Percentiles rank a stretch among this genome's conserved stretches.
Evolutionary conservation across 2,888 invertebrate genomes (phyloP).

Genomic region (Drosophila meridionalis): DNA sequence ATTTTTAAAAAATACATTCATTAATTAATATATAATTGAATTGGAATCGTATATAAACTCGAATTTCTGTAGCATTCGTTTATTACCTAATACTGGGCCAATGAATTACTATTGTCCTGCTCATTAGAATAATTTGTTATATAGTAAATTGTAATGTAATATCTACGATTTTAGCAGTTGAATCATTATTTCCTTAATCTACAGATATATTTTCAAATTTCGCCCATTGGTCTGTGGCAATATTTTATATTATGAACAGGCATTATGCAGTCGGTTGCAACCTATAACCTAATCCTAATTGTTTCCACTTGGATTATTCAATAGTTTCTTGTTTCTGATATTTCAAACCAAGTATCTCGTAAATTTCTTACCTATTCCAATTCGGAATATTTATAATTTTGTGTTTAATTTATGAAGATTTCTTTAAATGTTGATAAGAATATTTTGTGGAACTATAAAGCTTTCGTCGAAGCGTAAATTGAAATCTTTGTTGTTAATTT

Average conservation of each 20-base stretch:
- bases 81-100: no score
- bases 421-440: background rate
- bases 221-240: no score
- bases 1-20: no score
- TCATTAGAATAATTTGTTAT: background rate
- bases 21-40: background rate
- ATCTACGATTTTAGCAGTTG: background rate
- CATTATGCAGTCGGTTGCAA: background rate
- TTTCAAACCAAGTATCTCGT: conserved; percentile 23
- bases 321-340: conserved; percentile 5
- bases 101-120: background rate
- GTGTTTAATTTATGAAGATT: conserved; percentile 2
- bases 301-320: background rate
- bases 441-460: background rate
- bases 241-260: background rate
- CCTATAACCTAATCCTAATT: background rate
- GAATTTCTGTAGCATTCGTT: background rate
- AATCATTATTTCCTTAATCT: background rate
- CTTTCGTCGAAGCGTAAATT: background rate
- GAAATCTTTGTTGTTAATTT: no score
- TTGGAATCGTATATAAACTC: background rate
- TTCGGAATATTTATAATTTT: background rate
- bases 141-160: no score
- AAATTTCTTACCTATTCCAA: conserved; percentile 28
- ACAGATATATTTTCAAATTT: background rate